Evolutionary conservation across 1,140 invertebrate species (phyloP).

Genomic region (Hycleus cichorii): DNA sequence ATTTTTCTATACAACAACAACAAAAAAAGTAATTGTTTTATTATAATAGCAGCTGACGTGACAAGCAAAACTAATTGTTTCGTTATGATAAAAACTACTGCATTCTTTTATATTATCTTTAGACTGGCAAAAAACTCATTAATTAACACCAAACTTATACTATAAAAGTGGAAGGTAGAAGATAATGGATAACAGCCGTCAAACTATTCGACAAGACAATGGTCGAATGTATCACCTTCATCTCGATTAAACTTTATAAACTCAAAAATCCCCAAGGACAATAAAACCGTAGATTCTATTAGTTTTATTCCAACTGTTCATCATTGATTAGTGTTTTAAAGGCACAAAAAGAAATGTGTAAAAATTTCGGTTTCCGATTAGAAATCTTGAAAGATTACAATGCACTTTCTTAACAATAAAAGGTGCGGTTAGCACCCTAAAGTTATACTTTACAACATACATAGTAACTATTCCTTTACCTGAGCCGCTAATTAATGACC

Average conservation of each 20-base stretch:
- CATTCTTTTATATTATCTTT: constrained; percentile 12
- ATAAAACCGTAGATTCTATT: constrained; percentile 6
- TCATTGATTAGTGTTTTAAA: too few relatives aligned
- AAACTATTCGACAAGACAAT: constrained; percentile 4
- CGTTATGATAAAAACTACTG: constrained; percentile 13
- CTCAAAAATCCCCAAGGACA: constrained; percentile 5
- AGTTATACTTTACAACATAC: too few relatives aligned
- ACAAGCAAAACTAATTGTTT: constrained; percentile 16
- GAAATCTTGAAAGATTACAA: too few relatives aligned
- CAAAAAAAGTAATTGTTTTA: neutral
- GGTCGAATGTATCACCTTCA: neutral
- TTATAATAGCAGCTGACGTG: constrained; percentile 12
- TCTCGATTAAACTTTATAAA: constrained; percentile 8
- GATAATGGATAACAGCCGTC: constrained; percentile 2
- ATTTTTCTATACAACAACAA: too few relatives aligned
- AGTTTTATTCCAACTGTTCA: neutral
- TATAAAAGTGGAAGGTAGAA: constrained; percentile 1
- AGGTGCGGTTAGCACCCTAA: too few relatives aligned
- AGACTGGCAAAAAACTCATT: constrained; percentile 10
- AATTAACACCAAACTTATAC: constrained; percentile 4
- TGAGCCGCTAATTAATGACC: constrained; percentile 32
- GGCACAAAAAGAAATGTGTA: too few relatives aligned
- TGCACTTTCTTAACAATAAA: too few relatives aligned
- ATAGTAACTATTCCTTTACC: too few relatives aligned
- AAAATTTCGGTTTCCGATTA: too few relatives aligned